Conservation (phyloP, 2,797 vertebrate species). For the Sardinella longiceps region DNA sequence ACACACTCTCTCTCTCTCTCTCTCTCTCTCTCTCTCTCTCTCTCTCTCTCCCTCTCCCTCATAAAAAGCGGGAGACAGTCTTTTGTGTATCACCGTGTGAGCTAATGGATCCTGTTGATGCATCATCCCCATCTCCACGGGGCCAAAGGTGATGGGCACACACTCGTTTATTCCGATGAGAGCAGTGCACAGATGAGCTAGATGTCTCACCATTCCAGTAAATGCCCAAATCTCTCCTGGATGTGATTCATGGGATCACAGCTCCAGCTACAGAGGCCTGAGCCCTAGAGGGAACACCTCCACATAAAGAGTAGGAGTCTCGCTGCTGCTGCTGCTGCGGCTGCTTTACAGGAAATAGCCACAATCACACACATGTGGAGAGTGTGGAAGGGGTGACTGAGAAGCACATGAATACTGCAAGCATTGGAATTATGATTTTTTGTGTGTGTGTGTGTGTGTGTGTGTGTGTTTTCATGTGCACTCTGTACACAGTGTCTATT, state of each 20-base stretch:
- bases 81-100: neutral
- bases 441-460: constrained; percentile 4
- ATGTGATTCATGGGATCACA: constrained; percentile 35
- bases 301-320: constrained; percentile 32
- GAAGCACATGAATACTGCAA: neutral
- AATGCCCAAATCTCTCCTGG: constrained; percentile 31
- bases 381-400: neutral
- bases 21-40: too few species aligned
- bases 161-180: constrained; percentile 33
- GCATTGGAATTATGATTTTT: neutral
- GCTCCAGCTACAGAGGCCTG: neutral
- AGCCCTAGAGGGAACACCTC: constrained; percentile 34
- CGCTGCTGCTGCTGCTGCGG: too few species aligned
- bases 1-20: neutral
- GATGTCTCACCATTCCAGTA: constrained; percentile 34
- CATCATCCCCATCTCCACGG: neutral
- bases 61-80: neutral
- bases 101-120: constrained; percentile 25
- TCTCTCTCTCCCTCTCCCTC: neutral
- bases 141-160: constrained; percentile 3
- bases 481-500: too few species aligned
- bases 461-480: too few species aligned
- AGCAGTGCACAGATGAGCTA: neutral
- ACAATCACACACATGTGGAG: neutral
- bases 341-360: neutral